These are phyloP conservation scores for Pseudorhombus dupliciocellatus DNA, from an alignment of 2,113 vertebrate genomes.

Conservation along the genomic window DNA sequence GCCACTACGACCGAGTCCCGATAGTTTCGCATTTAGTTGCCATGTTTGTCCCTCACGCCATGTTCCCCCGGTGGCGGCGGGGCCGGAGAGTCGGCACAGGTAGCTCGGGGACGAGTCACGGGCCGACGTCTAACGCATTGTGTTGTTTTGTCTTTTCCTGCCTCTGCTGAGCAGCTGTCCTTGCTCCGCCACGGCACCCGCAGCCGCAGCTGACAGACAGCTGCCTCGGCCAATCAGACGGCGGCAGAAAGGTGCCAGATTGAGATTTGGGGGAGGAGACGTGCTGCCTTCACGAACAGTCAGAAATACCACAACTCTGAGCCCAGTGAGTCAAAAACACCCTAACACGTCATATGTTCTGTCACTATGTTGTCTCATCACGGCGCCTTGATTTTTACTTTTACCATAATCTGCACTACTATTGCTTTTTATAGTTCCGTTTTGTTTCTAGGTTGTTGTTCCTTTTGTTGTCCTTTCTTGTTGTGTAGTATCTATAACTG, in stretches of 20 bases:
- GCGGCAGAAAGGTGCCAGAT: slow-evolving; percentile 38
- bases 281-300: slow-evolving; percentile 56
- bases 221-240: slow-evolving; percentile 60
- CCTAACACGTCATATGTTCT: too few species aligned
- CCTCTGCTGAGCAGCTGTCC: slow-evolving; percentile 68
- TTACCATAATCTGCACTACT: too few species aligned
- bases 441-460: too few species aligned
- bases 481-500: too few species aligned
- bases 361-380: too few species aligned
- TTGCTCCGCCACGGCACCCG: slow-evolving; percentile 33
- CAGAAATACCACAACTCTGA: slow-evolving; percentile 15
- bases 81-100: slow-evolving; percentile 10
- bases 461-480: too few species aligned
- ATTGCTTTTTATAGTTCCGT: too few species aligned
- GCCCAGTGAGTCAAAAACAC: too few species aligned
- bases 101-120: slow-evolving; percentile 40
- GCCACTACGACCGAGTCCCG: slow-evolving; percentile 69
- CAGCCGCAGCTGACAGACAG: slow-evolving; percentile 42
- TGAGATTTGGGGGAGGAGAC: slow-evolving; percentile 6
- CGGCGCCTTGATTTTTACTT: too few species aligned
- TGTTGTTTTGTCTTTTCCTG: slow-evolving; percentile 40
- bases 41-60: slow-evolving; percentile 69
- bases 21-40: slow-evolving; percentile 61
- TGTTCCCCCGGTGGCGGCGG: slow-evolving; percentile 33
- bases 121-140: slow-evolving; percentile 53